phyloP scores from a whole-genome alignment of 1,140 invertebrate species.

The Cydia amplana region DNA sequence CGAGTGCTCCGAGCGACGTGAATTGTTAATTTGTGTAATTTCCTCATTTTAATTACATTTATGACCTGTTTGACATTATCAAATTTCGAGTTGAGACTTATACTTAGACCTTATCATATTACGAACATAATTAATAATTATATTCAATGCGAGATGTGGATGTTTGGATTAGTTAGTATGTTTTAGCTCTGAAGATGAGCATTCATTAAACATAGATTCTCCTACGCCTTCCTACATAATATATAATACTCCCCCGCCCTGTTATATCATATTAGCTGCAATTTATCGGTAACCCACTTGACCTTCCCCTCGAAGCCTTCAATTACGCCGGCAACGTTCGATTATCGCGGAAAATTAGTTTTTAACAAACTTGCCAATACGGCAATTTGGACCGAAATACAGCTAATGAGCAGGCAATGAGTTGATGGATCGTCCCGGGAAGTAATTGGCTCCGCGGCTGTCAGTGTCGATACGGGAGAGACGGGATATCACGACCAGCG shows the following conservation, averaged over 20 bases:
- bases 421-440: constrained; percentile 50
- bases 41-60: no score
- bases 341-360: constrained; percentile 58
- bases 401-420: constrained; percentile 50
- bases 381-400: constrained; percentile 57
- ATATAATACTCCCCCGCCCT: not conserved
- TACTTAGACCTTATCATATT: no score
- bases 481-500: not conserved
- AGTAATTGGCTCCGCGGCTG: constrained; percentile 31
- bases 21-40: no score
- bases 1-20: no score
- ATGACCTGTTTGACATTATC: no score
- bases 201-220: no score
- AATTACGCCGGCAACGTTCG: constrained; percentile 40
- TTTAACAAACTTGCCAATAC: constrained; percentile 53
- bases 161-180: no score
- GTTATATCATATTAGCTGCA: not conserved
- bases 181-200: no score
- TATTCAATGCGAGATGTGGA: no score
- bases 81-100: no score
- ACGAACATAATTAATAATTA: no score
- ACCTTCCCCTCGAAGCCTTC: constrained; percentile 21
- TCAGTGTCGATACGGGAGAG: not conserved
- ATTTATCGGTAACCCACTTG: not conserved
- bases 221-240: not conserved